Evolutionary conservation across 2,797 vertebrate genomes (phyloP).

Genomic region (Alcedo quadribrachys): DNA sequence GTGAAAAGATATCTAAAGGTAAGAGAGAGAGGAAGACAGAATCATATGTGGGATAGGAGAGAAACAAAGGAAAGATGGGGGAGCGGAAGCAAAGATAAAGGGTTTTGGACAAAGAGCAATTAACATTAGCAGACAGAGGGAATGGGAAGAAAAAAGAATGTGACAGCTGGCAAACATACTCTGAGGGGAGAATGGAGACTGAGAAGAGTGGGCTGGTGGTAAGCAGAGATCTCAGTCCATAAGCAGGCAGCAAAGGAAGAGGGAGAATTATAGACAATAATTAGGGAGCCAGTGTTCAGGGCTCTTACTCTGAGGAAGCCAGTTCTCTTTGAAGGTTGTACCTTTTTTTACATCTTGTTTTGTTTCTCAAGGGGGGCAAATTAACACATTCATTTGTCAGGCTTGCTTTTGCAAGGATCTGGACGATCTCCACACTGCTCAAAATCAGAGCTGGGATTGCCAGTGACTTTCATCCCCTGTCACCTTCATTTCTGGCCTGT

Average conservation of each 20-base stretch:
- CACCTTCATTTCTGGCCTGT: neutral
- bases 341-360: neutral
- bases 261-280: neutral
- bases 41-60: neutral
- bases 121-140: neutral
- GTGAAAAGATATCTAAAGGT: neutral
- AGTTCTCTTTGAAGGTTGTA: neutral
- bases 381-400: neutral
- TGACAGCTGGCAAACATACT: neutral
- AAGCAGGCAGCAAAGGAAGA: neutral
- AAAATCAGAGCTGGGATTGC: neutral
- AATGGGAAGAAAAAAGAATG: neutral
- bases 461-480: neutral
- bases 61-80: neutral
- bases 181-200: neutral
- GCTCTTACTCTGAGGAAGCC: neutral
- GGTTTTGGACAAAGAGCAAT: neutral
- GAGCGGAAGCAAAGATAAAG: neutral
- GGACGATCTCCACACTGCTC: neutral
- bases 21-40: neutral
- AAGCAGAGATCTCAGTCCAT: neutral
- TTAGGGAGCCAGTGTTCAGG: neutral
- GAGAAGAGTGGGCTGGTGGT: neutral
- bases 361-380: neutral
- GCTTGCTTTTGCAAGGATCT: neutral